Base-by-base conservation (phyloP, 2,113 vertebrate genomes). In the Henicopernis longicauda region DNA sequence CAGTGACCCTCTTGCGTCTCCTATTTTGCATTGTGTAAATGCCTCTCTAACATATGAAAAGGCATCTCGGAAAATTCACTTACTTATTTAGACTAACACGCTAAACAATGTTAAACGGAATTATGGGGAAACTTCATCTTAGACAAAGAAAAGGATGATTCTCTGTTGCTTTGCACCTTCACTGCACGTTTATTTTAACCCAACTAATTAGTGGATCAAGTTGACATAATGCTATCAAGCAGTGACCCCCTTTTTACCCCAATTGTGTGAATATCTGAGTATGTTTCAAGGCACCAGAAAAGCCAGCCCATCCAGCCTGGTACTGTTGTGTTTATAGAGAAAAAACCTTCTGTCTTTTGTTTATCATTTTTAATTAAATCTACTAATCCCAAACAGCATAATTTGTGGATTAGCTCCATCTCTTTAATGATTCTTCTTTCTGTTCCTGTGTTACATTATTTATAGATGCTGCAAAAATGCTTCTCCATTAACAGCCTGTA, bases 1-100 rank as follows among this genome's bases (percentile, higher is more conserved):
- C 21, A 27, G 47, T 66, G 59, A 93, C 85, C 90, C 82, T 92
- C 26, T 69, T 95, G 95, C 9, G 8, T 82, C 44, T 91, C 66
- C 66, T 25, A 2, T 55, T 80, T 89, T 96, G 87, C 83, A 73
- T 69, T 94, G 79, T 87, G 52, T 55, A 96, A 97, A 97, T 70
- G 40, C 21, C 71, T 93, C 66, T 95, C 94, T 82, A 92, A 91
- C 73, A 65, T 42, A 79, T 34, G 50, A 89, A 89, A 92, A 70
- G 55, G 18, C 21, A 92, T 62, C 58, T 86, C 7, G 10, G 78
- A 70, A 90, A 93, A 95, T 62, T 50, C 63, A 82, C 42, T 84
- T 86, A 54, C 40, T 89, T 92, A 61, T 72, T 95, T 85, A 91
- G 71, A 74, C 10, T 86, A 71, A 59, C 74, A 15, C 14, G 50